phyloP scores from a whole-genome alignment of 1,140 invertebrate genomes.

The Tribolium castaneum region DNA sequence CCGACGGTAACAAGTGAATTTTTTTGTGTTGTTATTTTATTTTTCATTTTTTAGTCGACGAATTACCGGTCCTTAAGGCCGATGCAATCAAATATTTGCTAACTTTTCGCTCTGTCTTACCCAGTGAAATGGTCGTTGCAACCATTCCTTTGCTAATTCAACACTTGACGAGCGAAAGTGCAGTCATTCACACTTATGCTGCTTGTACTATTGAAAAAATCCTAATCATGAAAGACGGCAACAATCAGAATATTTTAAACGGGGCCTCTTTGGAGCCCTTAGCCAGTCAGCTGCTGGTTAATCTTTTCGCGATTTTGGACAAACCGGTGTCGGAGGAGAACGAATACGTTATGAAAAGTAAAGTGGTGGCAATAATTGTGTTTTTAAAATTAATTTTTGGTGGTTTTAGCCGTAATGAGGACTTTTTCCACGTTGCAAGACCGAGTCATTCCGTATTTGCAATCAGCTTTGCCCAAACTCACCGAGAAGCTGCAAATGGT shows the following conservation, averaged over 20 bases:
- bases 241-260: slow-evolving; percentile 71
- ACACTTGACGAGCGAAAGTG: slow-evolving; percentile 78
- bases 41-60: slow-evolving; percentile 74
- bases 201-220: slow-evolving; percentile 93
- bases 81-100: slow-evolving; percentile 97
- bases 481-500: slow-evolving; percentile 85
- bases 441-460: slow-evolving; percentile 82
- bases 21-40: neutral
- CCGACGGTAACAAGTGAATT: slow-evolving; percentile 70
- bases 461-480: slow-evolving; percentile 82
- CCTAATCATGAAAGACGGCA: slow-evolving; percentile 75
- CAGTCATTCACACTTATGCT: slow-evolving; percentile 95
- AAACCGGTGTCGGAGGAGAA: slow-evolving; percentile 87
- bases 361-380: neutral
- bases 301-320: slow-evolving; percentile 80
- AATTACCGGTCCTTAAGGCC: slow-evolving; percentile 91
- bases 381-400: neutral
- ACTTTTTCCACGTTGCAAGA: slow-evolving; percentile 86
- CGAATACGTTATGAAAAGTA: slow-evolving; percentile 96
- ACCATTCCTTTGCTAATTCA: slow-evolving; percentile 81
- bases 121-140: slow-evolving; percentile 78
- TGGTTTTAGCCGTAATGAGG: slow-evolving; percentile 85
- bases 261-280: slow-evolving; percentile 70
- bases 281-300: slow-evolving; percentile 75
- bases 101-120: slow-evolving; percentile 92